Percentiles rank a stretch among this genome's conserved stretches.
These are phyloP conservation scores for Macaca nemestrina DNA, from an alignment of 2,113 vertebrate genomes.

Conservation along the genomic window DNA sequence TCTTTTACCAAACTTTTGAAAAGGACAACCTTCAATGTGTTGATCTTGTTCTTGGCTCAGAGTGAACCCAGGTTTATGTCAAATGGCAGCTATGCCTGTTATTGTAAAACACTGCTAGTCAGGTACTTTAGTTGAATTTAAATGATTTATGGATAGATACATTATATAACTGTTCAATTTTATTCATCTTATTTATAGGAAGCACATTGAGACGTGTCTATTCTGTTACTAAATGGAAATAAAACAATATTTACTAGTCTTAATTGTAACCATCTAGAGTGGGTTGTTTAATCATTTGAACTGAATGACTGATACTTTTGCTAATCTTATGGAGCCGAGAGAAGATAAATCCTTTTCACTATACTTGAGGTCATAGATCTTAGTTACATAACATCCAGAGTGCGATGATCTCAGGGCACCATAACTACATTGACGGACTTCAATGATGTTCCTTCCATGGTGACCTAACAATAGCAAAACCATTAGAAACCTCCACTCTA, in stretches of 20 bases:
- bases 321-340: neutral
- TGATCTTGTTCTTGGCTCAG: slow-evolving; percentile 32
- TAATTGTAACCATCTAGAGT: neutral
- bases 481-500: neutral
- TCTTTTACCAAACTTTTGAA: slow-evolving; percentile 22
- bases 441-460: neutral
- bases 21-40: slow-evolving; percentile 5
- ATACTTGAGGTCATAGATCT: neutral
- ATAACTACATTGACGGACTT: neutral
- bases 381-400: neutral
- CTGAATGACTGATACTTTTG: neutral
- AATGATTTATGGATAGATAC: neutral
- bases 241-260: neutral
- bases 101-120: neutral
- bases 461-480: neutral
- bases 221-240: neutral
- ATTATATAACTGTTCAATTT: neutral
- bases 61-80: neutral
- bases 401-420: neutral
- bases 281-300: neutral
- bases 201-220: neutral
- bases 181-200: neutral
- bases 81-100: neutral
- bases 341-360: neutral
- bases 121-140: neutral